Evolutionary conservation across 2,888 invertebrate species (phyloP), one percentile per base, ranked within the genome.

Genomic region (Drosophila quasianomalipes): DNA sequence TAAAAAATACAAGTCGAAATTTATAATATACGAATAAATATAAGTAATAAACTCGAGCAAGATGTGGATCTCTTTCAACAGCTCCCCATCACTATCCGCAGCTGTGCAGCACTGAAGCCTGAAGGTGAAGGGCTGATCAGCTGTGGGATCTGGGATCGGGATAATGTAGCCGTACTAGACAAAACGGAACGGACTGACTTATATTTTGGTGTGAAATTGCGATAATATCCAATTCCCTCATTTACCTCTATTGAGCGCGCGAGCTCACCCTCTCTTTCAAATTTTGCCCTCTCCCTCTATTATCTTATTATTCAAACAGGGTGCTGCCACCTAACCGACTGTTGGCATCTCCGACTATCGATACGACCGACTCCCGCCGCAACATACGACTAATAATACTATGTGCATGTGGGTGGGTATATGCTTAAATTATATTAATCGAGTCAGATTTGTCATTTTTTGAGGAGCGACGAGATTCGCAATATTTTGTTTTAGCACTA

Each of bases 401-500:
- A n/a, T 49, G n/a, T 19, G 6, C 54, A 6, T 30, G 53, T 35
- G 37, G 52, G 41, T 35, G 10, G 2, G 28, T 51, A 19, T 61
- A 3, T 61, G 19, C 7, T 41, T 65, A 31, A 57, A 52, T 19
- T 57, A 39, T 47, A 22, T 22, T 58, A 10, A n/a, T 35, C n/a
- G 28, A 31, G 39, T 58, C n/a, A 14, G 31, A 30, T 12, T 28
- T 30, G 41, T 12, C 26, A 41, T 28, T 26, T 28, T 4, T 31
- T 30, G 22, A 7, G 35, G 16, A 37, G 28, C 37, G n/a, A 19
- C 12, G 19, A n/a, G 37, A 52, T 22, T 5, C 52, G 58, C 33
- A 69, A 64, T 55, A 28, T 64, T 54, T 64, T 70, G 37, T 64
- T 60, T 64, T 9, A 1, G 1, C 16, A 47, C 16, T 9, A 16